These are phyloP conservation scores for Shinisaurus crocodilurus DNA, from an alignment of 2,113 vertebrate species.

Conservation along the genomic window DNA sequence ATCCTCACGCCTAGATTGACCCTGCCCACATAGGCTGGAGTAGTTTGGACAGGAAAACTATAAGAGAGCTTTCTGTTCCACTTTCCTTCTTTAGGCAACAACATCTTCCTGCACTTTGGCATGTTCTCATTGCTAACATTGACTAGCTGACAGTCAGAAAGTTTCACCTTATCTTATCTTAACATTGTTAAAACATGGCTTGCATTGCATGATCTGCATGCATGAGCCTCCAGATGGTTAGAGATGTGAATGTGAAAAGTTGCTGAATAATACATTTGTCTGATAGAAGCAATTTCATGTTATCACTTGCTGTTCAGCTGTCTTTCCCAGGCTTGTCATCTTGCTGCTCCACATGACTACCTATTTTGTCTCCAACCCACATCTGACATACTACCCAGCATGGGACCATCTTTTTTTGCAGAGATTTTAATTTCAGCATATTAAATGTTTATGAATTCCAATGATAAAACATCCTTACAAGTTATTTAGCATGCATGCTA, in stretches of 20 bases:
- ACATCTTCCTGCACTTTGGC: neutral
- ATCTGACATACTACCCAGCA: conserved; percentile 34
- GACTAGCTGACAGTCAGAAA: neutral
- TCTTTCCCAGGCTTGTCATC: neutral
- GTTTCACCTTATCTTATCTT: conserved; percentile 6
- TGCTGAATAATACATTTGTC: conserved; percentile 60
- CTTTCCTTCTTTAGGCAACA: neutral
- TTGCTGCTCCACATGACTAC: neutral
- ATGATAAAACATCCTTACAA: conserved; percentile 54
- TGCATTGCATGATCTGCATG: conserved; percentile 36
- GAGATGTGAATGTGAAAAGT: conserved; percentile 43
- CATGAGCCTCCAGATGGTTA: conserved; percentile 49
- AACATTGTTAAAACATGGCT: neutral
- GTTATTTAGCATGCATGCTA: conserved; percentile 40
- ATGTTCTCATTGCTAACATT: neutral
- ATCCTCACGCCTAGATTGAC: too few relatives aligned
- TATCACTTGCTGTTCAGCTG: conserved; percentile 15
- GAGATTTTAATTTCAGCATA: conserved; percentile 55
- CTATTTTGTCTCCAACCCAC: conserved; percentile 11
- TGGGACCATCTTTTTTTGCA: neutral
- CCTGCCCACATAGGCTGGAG: too few relatives aligned
- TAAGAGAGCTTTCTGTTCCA: neutral
- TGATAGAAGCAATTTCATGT: conserved; percentile 1
- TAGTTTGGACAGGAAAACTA: neutral
- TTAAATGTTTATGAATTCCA: conserved; percentile 62